These are phyloP conservation scores for Aporophyla nigra DNA, from an alignment of 2,888 invertebrate species.

Conservation along the genomic window DNA sequence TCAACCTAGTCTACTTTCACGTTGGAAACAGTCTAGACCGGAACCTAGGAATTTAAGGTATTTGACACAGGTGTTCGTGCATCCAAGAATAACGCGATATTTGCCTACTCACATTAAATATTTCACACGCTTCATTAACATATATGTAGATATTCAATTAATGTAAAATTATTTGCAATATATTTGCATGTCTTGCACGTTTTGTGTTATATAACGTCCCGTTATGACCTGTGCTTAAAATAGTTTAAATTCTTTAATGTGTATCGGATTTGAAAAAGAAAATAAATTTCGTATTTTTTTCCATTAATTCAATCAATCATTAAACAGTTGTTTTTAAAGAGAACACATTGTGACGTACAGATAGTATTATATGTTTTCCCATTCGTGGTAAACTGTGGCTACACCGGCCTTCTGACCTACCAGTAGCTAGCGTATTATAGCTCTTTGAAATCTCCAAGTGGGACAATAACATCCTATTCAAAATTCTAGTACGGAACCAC, in stretches of 20 bases:
- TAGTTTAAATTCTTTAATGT: slow-evolving; percentile 25
- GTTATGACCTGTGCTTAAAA: slow-evolving; percentile 46
- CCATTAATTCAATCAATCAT: background rate
- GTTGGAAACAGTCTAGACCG: slow-evolving; percentile 9
- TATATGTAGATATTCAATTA: slow-evolving; percentile 41
- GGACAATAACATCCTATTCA: slow-evolving; percentile 7
- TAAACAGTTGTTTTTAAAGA: background rate
- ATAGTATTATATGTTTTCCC: background rate
- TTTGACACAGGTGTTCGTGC: slow-evolving; percentile 22
- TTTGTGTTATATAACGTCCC: slow-evolving; percentile 38
- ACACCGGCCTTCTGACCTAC: background rate
- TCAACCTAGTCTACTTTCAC: slow-evolving; percentile 16
- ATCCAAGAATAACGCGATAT: slow-evolving; percentile 5
- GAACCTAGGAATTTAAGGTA: slow-evolving; percentile 32
- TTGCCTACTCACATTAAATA: slow-evolving; percentile 15
- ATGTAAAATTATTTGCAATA: slow-evolving; percentile 44
- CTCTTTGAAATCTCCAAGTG: slow-evolving; percentile 15
- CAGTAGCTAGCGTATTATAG: background rate
- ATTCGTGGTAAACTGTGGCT: background rate
- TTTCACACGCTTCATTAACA: slow-evolving; percentile 36
- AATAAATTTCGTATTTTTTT: background rate
- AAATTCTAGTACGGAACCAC: slow-evolving; percentile 49
- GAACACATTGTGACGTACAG: background rate
- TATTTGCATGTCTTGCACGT: slow-evolving; percentile 42
- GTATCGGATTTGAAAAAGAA: slow-evolving; percentile 10